These are phyloP conservation scores for Pipistrellus kuhlii DNA, from an alignment of 2,797 vertebrate species.

Conservation along the genomic window DNA sequence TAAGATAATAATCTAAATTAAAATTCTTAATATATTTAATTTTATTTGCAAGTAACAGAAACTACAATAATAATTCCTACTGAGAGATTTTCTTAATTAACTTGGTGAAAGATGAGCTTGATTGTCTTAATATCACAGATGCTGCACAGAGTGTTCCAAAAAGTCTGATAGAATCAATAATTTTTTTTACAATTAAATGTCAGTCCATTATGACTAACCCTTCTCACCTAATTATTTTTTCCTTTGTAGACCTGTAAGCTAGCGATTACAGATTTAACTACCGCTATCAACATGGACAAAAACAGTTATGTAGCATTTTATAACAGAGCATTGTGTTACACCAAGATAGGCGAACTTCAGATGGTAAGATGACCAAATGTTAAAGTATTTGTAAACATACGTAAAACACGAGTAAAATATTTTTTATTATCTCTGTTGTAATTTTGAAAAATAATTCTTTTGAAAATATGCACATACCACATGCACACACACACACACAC, in stretches of 20 bases:
- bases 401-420: constrained; percentile 12
- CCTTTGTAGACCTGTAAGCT: constrained; percentile 85
- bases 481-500: not conserved
- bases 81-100: constrained; percentile 27
- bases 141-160: not conserved
- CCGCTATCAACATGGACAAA: constrained; percentile 84
- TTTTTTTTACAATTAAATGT: constrained; percentile 59
- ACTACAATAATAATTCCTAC: constrained; percentile 36
- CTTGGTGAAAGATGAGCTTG: constrained; percentile 34
- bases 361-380: constrained; percentile 80
- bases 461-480: not conserved
- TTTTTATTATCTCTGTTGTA: constrained; percentile 43
- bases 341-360: constrained; percentile 85
- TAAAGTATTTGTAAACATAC: not conserved
- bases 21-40: constrained; percentile 59
- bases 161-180: constrained; percentile 20
- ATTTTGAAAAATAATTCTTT: constrained; percentile 49
- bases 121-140: constrained; percentile 45
- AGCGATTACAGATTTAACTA: constrained; percentile 88
- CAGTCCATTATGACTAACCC: constrained; percentile 35
- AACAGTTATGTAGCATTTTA: constrained; percentile 87
- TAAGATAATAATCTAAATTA: constrained; percentile 24
- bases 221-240: constrained; percentile 67
- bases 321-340: constrained; percentile 89
- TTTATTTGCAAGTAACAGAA: constrained; percentile 48